A percentile compares a stretch with the other conserved stretches of the same genome.
Conservation (phyloP, 2,797 vertebrate genomes). For the Chaunax sp. region DNA sequence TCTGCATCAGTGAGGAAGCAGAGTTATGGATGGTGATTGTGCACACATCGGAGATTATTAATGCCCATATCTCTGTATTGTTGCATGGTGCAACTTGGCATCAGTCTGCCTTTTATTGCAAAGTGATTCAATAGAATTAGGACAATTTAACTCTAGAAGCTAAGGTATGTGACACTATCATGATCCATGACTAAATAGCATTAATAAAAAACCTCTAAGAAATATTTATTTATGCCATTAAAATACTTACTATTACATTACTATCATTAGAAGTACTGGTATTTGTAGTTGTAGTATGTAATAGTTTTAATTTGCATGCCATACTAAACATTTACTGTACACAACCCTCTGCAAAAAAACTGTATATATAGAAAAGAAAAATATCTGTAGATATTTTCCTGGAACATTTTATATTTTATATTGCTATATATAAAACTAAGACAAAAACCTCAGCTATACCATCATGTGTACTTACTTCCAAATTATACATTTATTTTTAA, state of each 20-base stretch:
- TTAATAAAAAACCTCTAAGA: neutral
- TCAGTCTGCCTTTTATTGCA: constrained; percentile 35
- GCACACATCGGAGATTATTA: constrained; percentile 57
- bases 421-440: no score
- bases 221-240: neutral
- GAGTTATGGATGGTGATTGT: constrained; percentile 53
- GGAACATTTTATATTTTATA: no score
- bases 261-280: neutral
- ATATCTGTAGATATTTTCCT: no score
- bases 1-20: constrained; percentile 35
- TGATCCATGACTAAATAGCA: neutral
- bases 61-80: constrained; percentile 40
- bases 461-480: neutral
- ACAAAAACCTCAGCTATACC: neutral
- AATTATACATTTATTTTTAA: neutral
- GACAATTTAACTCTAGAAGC: neutral
- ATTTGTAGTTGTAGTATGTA: neutral
- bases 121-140: constrained; percentile 1
- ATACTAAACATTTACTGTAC: neutral
- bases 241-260: neutral
- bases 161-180: neutral
- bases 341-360: neutral
- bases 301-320: neutral
- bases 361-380: no score
- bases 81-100: constrained; percentile 15